Base-by-base conservation (phyloP, 2,113 vertebrate genomes). In the Phylloscopus trochilus region DNA sequence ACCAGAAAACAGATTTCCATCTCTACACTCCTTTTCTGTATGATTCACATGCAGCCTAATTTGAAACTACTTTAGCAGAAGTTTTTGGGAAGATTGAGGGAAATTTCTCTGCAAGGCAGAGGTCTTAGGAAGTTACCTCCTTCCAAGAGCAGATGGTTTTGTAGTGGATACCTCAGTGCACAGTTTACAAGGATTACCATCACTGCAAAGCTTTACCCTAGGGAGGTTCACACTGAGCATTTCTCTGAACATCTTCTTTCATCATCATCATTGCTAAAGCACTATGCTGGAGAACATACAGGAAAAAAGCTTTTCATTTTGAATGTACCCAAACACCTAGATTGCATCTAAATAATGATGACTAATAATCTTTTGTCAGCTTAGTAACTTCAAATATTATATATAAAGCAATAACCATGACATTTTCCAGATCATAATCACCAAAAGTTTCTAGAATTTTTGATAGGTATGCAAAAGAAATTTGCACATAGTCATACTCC, bases 291-390 rank as follows among this genome's bases (percentile, higher is more conserved):
- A 84, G n/a, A 91, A 66, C 15, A 37, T 2, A 62, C 2, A 79
- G 49, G 64, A 79, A 22, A 83, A 87, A 84, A 92, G n/a, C 41
- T 72, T 59, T 59, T 75, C 52, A 39, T 30, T 47, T 62, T 78
- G 13, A 87, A 84, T 17, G 22, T 37, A 68, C 35, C 15, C 56
- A 67, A 95, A 69, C 14, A 47, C 22, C 11, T 41, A n/a, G 21
- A 72, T 0, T 58, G 26, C 64, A 83, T 77, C 70, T 85, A 87
- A 93, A 62, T 70, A 93, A 87, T 0, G 4, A 63, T 39, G 56
- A 91, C 64, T 90, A 86, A 93, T 53, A 91, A 91, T 43, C 43
- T 78, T 72, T 47, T 78, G 60, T 91, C 62, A 79, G 47, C 10
- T 67, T 59, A 90, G 46, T 31, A 85, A 60, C 44, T 67, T 82